Evolutionary conservation across 2,888 invertebrate genomes (phyloP).

Genomic region (Callimorpha dominula): DNA sequence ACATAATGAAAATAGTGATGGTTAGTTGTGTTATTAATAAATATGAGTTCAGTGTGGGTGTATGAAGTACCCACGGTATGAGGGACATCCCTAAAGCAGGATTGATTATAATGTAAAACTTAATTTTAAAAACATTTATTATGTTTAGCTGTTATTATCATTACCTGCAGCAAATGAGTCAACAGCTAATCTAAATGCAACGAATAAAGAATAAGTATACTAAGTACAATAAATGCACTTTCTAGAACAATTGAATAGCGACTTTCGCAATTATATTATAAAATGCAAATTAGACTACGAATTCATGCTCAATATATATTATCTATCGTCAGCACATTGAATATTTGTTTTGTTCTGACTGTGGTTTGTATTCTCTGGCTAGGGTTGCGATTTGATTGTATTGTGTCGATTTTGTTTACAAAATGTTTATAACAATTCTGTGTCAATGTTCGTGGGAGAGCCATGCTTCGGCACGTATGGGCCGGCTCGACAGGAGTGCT

Average conservation of each 20-base stretch:
- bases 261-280: not conserved
- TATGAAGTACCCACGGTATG: too few relatives aligned
- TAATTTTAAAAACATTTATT: too few relatives aligned
- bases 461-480: too few relatives aligned
- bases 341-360: not conserved
- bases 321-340: not conserved
- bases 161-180: not conserved
- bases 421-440: too few relatives aligned
- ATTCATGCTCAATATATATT: not conserved
- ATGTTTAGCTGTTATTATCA: too few relatives aligned
- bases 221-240: not conserved
- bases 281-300: not conserved
- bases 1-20: not conserved
- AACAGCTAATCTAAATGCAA: not conserved
- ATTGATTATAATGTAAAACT: too few relatives aligned
- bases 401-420: not conserved
- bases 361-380: not conserved
- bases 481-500: too few relatives aligned
- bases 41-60: too few relatives aligned
- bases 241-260: not conserved
- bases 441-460: too few relatives aligned
- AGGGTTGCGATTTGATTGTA: not conserved
- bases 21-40: too few relatives aligned
- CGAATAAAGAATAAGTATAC: not conserved
- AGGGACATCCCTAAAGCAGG: too few relatives aligned